phyloP scores from a whole-genome alignment of 2,888 invertebrate genomes.

The Odontomyia ornata region DNA sequence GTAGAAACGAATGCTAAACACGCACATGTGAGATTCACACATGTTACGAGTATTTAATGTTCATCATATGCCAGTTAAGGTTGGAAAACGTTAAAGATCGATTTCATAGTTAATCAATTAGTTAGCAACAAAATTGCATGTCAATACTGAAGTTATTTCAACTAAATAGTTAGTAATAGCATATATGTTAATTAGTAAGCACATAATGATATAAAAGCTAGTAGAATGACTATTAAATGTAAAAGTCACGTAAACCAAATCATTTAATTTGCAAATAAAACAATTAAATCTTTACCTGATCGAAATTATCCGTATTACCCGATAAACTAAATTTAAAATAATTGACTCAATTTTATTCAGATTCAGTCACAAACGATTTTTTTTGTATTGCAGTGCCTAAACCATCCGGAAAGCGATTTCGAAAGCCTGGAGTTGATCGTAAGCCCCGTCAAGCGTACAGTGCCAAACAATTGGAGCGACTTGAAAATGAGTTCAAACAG shows the following conservation, averaged over 20 bases:
- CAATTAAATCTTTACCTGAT: too few species aligned
- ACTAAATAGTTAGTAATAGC: background rate
- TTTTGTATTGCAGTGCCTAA: slow-evolving; percentile 74
- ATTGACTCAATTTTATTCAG: too few species aligned
- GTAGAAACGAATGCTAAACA: background rate
- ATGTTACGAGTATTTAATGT: background rate
- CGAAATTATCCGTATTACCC: too few species aligned
- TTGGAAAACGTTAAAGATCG: background rate
- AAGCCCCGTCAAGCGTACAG: slow-evolving; percentile 97
- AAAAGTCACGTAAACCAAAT: too few species aligned
- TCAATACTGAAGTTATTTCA: background rate
- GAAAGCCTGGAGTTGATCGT: slow-evolving; percentile 89
- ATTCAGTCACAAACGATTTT: background rate
- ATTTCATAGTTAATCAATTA: background rate
- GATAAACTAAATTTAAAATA: too few species aligned
- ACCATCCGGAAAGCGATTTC: slow-evolving; percentile 78
- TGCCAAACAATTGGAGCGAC: slow-evolving; percentile 87
- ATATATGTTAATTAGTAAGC: background rate
- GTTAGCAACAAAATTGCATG: background rate
- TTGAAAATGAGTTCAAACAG: slow-evolving; percentile 93
- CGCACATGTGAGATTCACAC: background rate
- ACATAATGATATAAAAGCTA: too few species aligned
- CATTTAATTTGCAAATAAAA: too few species aligned
- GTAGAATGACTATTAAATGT: too few species aligned
- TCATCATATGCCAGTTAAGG: background rate